A percentile compares a stretch with the other conserved stretches of the same genome.
Evolutionary conservation across 2,113 vertebrate genomes (phyloP).

Genomic region (Ammodytes dubius): DNA sequence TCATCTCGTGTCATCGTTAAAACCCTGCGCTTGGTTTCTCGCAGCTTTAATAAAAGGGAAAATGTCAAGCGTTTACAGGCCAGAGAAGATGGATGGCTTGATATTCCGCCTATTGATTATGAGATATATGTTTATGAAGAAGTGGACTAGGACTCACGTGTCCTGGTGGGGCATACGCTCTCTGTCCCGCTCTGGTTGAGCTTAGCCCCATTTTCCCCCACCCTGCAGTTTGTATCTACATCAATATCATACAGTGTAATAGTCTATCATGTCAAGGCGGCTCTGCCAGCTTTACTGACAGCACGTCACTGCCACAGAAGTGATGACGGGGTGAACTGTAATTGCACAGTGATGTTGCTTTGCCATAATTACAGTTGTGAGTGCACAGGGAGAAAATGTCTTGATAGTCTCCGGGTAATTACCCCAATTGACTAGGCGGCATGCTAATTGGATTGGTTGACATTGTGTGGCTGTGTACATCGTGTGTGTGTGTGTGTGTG

Average conservation of each 20-base stretch:
- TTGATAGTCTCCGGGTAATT: conserved; percentile 78
- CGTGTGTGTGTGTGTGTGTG: conserved; percentile 29
- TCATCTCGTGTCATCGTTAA: conserved; percentile 73
- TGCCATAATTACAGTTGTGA: conserved; percentile 77
- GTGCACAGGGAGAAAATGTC: conserved; percentile 65
- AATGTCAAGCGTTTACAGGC: conserved; percentile 72
- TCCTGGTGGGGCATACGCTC: conserved; percentile 12
- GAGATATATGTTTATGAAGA: conserved; percentile 73
- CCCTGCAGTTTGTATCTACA: not conserved
- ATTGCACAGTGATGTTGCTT: conserved; percentile 73
- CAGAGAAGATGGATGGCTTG: conserved; percentile 74
- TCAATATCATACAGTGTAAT: conserved; percentile 22
- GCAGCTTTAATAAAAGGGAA: conserved; percentile 73
- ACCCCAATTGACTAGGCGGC: conserved; percentile 72
- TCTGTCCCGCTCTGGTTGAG: conserved; percentile 12
- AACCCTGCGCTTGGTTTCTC: conserved; percentile 63
- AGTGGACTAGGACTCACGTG: conserved; percentile 7
- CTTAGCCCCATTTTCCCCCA: conserved; percentile 5
- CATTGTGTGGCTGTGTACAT: conserved; percentile 48
- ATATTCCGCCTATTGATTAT: conserved; percentile 74
- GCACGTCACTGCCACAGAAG: conserved; percentile 26
- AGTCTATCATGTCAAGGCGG: conserved; percentile 26
- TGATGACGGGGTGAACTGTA: conserved; percentile 43
- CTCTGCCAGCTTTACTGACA: conserved; percentile 38
- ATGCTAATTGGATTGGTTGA: conserved; percentile 76